Base-by-base conservation (phyloP, 1,140 invertebrate species). In the Gerris buenoi region DNA sequence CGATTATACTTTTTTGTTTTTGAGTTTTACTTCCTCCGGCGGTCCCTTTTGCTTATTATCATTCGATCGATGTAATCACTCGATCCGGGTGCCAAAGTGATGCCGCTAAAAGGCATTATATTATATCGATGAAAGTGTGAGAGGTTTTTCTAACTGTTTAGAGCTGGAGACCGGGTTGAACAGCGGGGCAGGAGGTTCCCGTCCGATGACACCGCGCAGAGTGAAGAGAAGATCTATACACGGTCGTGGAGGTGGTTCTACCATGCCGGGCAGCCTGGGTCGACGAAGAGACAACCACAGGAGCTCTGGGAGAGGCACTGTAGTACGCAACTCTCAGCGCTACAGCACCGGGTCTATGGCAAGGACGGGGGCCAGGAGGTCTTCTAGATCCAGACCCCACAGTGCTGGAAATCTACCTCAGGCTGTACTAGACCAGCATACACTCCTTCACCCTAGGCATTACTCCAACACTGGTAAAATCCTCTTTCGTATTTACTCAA, bases 181-280 rank as follows among this genome's bases (percentile, higher is more conserved):
- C n/a, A n/a, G n/a, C n/a, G n/a, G n/a, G n/a, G n/a, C n/a, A n/a
- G n/a, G n/a, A n/a, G 65, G 14, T 23, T 46, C 27, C 29, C 14
- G 65, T 14, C 91, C 91, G 0, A 94, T 95, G 91, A 95, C 91
- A 2, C 91, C 91, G 0, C 81, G 91, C 2, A 81, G 89, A 59
- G 91, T 95, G 0, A 95, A 95, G 75, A 80, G 91, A 18, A 82
- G 91, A 13, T 90, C 88, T 61, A 88, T 90, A 0, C 89, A 89
- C 72, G 85, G 87, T 1, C 78, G 86, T 0, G 33, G 33, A 10
- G 33, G 33, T 5, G 85, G 83, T 33, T 74, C 76, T 10, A 10
- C 68, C 18, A n/a, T n/a, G n/a, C n/a, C n/a, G n/a, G 23, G 28
- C 67, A 46, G 33, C 33, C 33, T 46, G 33, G 33, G 33, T 46